Evolutionary conservation across 1,140 invertebrate genomes (phyloP), one percentile per base, ranked within the genome.

Genomic region (Plectrocnemia conspersa): DNA sequence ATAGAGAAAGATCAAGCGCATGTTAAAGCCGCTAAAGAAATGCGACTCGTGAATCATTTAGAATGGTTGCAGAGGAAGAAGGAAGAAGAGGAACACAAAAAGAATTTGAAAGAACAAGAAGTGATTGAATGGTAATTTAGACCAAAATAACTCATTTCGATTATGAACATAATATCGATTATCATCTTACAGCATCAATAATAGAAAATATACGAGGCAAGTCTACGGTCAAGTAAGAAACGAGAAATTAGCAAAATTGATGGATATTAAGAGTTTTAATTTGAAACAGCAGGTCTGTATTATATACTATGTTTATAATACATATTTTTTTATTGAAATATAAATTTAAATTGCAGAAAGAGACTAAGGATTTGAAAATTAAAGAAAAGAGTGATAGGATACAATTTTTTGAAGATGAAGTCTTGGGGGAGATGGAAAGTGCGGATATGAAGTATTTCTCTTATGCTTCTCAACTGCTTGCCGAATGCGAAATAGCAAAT

Each of bases 331-430:
- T 46, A 27, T 7, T 5, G 3, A 24, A 29, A 24, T 15, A 46
- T 7, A 42, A 32, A 42, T 41, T 18, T 5, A 50, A 19, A 6
- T 45, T 54, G 23, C 23, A 61, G 59, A 44, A 66, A 54, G 71
- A 74, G 57, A 63, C 67, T 2, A 58, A 62, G 1, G 71, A 68
- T 1, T 63, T 63, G 35, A 69, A 67, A 13, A 63, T 59, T 27
- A 50, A 54, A 9, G 65, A 66, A 59, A 59, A 54, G 0, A 68
- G 65, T 0, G 73, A 71, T 18, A 60, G 54, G 21, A 64, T 66
- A 3, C 52, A 68, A 54, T 74, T 72, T 64, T 72, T 72, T 63
- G 67, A 67, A 16, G 65, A 63, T 44, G 61, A 65, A 40, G 67
- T 67, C 5, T 62, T 66, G 59, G 16, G 41, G 25, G 65, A 68